These are phyloP conservation scores for Crotophaga sulcirostris DNA, from an alignment of 2,113 vertebrate species.

Conservation along the genomic window DNA sequence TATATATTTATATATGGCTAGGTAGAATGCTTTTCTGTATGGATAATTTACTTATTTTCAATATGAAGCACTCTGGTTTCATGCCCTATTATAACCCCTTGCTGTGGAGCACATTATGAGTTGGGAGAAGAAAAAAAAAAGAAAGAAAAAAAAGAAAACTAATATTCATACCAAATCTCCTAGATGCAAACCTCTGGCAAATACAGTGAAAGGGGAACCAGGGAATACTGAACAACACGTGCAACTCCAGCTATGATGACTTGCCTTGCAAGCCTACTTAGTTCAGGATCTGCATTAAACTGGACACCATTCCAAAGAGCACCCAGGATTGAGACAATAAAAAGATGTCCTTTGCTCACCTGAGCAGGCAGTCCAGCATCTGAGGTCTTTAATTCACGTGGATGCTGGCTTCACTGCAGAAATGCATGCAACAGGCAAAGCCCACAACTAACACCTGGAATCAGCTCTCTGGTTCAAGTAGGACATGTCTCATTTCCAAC, in stretches of 20 bases:
- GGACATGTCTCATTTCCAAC: neutral
- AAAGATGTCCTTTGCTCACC: neutral
- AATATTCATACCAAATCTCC: slow-evolving; percentile 25
- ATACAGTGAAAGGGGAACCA: slow-evolving; percentile 6
- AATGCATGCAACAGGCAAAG: neutral
- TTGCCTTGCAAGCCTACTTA: neutral
- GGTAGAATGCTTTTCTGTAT: neutral
- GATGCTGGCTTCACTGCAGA: neutral
- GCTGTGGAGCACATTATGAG: neutral
- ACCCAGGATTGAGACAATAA: neutral
- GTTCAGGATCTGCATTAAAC: neutral
- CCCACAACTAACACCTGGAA: neutral
- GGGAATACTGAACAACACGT: neutral
- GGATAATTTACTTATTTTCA: neutral
- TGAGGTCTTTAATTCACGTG: neutral
- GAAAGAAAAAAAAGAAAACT: neutral
- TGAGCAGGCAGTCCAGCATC: neutral
- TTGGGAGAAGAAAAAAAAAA: neutral
- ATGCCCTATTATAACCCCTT: neutral
- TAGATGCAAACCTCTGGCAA: slow-evolving; percentile 11
- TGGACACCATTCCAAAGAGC: neutral
- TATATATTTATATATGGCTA: neutral
- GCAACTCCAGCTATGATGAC: neutral
- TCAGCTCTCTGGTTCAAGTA: neutral
- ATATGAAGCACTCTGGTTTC: neutral